phyloP scores from a whole-genome alignment of 2,113 vertebrate species.

The Megaptera novaeangliae region DNA sequence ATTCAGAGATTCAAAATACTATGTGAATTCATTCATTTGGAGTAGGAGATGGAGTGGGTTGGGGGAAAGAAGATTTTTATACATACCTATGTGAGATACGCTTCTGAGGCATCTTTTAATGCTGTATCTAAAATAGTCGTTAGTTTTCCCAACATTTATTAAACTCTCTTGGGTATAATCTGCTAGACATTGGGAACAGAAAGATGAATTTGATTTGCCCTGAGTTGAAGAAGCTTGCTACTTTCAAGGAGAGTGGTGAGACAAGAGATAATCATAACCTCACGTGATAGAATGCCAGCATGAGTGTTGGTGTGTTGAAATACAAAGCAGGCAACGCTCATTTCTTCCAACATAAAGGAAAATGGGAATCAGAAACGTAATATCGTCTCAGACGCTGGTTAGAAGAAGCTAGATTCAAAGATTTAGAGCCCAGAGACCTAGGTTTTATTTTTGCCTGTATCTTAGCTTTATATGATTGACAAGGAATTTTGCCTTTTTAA shows the following conservation, averaged over 20 bases:
- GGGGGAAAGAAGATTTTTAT: not conserved
- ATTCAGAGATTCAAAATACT: not conserved
- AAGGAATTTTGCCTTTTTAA: not conserved
- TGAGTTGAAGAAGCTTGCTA: not conserved
- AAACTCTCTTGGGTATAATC: not conserved
- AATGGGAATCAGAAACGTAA: not conserved
- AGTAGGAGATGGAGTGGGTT: not conserved
- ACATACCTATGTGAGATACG: not conserved
- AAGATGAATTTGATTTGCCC: not conserved
- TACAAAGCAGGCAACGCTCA: not conserved
- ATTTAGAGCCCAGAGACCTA: not conserved
- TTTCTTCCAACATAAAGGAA: not conserved
- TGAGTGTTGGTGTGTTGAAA: not conserved
- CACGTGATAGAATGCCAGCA: fast-evolving
- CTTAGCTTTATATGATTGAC: not conserved
- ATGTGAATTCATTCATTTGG: not conserved
- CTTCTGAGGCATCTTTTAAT: not conserved
- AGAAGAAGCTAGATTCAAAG: not conserved
- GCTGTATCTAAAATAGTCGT: not conserved
- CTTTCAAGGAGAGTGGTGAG: not conserved
- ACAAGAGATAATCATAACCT: not conserved
- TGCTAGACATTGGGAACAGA: not conserved
- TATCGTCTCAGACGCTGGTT: not conserved
- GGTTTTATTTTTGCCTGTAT: slow-evolving; percentile 6
- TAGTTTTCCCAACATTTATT: not conserved